phyloP scores from a whole-genome alignment of 1,140 invertebrate genomes.

The Trichonephila clavata region DNA sequence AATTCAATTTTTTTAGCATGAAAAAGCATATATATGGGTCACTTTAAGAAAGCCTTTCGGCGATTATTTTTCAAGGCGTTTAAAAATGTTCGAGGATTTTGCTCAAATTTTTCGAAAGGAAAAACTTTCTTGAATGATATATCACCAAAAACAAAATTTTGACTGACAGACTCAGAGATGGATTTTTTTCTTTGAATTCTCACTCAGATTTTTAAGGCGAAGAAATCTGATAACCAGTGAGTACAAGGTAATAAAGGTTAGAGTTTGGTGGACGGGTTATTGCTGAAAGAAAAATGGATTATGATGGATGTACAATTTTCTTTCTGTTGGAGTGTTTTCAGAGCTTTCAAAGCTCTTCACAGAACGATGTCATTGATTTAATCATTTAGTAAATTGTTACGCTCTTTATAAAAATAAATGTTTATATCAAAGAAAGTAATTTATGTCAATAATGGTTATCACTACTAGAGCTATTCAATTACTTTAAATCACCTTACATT shows the following conservation, averaged over 20 bases:
- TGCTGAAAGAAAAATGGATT: slow-evolving; percentile 42
- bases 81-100: slow-evolving; percentile 10
- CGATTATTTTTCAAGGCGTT: not conserved
- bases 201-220: not conserved
- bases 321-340: not conserved
- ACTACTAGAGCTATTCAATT: not conserved
- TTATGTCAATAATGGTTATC: not conserved
- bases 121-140: not conserved
- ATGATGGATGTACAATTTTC: slow-evolving; percentile 46
- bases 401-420: no score
- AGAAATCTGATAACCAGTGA: slow-evolving; percentile 27
- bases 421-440: not conserved
- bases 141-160: slow-evolving; percentile 23
- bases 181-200: slow-evolving; percentile 36
- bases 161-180: slow-evolving; percentile 21
- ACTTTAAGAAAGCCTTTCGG: not conserved
- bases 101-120: not conserved
- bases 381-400: not conserved
- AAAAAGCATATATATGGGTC: not conserved
- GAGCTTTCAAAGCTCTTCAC: not conserved
- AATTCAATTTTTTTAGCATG: not conserved
- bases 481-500: not conserved
- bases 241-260: slow-evolving; percentile 50
- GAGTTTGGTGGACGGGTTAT: slow-evolving; percentile 15
- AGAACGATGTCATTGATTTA: slow-evolving; percentile 24